phyloP scores from a whole-genome alignment of 2,888 invertebrate genomes.

The Scaptomyza polygonia region DNA sequence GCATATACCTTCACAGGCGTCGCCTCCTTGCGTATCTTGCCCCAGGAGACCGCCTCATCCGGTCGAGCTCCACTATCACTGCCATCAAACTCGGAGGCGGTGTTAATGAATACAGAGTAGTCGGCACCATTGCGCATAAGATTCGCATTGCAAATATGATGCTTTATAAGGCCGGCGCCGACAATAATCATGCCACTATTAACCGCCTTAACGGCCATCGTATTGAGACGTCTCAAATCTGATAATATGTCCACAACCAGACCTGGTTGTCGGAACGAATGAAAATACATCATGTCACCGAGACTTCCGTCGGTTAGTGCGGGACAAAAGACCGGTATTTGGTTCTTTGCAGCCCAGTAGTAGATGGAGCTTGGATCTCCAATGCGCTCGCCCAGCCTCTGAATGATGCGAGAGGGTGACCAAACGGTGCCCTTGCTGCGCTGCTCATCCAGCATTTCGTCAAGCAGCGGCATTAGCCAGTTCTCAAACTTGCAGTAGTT shows the following conservation, averaged over 20 bases:
- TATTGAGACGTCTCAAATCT: slow-evolving; percentile 95
- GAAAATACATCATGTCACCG: slow-evolving; percentile 99
- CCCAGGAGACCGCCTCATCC: slow-evolving; percentile 99
- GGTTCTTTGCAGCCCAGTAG: slow-evolving; percentile 98
- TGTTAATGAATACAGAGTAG: slow-evolving; percentile 97
- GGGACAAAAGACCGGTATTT: slow-evolving; percentile 98
- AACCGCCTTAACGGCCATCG: slow-evolving; percentile 95
- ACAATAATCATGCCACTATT: slow-evolving; percentile 98
- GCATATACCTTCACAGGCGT: slow-evolving; percentile 96
- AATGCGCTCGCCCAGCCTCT: slow-evolving; percentile 94
- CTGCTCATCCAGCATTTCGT: slow-evolving; percentile 96
- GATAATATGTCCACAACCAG: slow-evolving; percentile 96
- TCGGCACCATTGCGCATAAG: slow-evolving; percentile 99
- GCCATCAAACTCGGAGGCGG: slow-evolving; percentile 97
- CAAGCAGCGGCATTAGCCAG: slow-evolving; percentile 96
- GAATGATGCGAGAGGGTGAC: slow-evolving; percentile 95
- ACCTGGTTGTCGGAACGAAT: slow-evolving; percentile 96
- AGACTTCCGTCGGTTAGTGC: slow-evolving; percentile 98
- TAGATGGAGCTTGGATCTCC: slow-evolving; percentile 96
- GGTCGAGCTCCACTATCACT: slow-evolving; percentile 99
- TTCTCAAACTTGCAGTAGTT: slow-evolving; percentile 99
- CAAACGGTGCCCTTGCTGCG: slow-evolving; percentile 89
- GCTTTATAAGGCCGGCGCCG: slow-evolving; percentile 98
- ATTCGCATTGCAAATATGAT: slow-evolving; percentile 99
- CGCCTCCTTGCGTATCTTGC: slow-evolving; percentile 95